These are phyloP conservation scores for Patella pellucida DNA, from an alignment of 2,888 invertebrate genomes.

Conservation along the genomic window DNA sequence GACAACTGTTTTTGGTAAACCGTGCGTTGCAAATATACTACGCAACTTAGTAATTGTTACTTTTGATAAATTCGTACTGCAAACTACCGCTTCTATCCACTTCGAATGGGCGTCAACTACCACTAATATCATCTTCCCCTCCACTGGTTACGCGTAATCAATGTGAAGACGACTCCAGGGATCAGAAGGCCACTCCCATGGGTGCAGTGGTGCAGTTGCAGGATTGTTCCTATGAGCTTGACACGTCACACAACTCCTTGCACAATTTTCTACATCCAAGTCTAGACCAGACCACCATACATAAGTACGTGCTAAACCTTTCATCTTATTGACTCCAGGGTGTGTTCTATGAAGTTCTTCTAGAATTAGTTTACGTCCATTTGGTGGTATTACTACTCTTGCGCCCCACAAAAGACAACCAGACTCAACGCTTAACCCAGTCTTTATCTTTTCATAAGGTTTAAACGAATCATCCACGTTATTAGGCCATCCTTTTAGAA, in stretches of 20 bases:
- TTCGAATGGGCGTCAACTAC: too few relatives aligned
- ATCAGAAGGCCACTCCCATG: constrained; percentile 46
- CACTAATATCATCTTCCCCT: too few relatives aligned
- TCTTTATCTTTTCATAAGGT: constrained; percentile 28
- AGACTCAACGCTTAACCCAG: constrained; percentile 39
- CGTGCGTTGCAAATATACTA: background rate
- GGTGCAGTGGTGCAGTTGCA: constrained; percentile 30
- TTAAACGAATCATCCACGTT: constrained; percentile 12
- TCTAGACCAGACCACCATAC: constrained; percentile 56
- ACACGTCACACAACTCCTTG: constrained; percentile 33
- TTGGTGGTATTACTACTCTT: constrained; percentile 39
- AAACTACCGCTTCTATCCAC: too few relatives aligned
- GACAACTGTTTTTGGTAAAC: background rate
- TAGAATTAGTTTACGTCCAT: constrained; percentile 31
- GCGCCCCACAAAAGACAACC: constrained; percentile 46
- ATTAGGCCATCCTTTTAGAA: constrained; percentile 30
- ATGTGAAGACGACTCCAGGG: constrained; percentile 68
- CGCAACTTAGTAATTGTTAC: background rate
- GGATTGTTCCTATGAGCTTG: constrained; percentile 33
- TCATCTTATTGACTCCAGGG: constrained; percentile 54
- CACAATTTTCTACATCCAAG: constrained; percentile 42
- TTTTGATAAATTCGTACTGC: too few relatives aligned
- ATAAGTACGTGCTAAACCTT: constrained; percentile 47
- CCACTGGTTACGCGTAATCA: constrained; percentile 43
- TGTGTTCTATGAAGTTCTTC: constrained; percentile 50